Evolutionary conservation across 2,797 vertebrate genomes (phyloP).

Genomic region (Tolypeutes matacus): DNA sequence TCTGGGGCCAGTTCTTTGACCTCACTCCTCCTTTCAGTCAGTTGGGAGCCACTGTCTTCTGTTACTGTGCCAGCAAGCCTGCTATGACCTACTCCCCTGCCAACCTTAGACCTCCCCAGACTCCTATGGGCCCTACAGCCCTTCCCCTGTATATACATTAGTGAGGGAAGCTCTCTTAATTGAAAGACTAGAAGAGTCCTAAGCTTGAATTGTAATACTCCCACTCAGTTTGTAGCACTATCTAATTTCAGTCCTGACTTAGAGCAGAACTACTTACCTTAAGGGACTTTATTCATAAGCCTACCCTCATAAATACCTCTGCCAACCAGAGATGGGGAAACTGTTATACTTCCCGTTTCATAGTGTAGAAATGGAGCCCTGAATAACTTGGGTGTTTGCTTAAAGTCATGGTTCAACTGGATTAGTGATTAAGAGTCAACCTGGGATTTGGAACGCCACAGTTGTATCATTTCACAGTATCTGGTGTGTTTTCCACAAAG

Average conservation of each 20-base stretch:
- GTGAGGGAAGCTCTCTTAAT: slow-evolving; percentile 66
- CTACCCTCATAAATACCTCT: slow-evolving; percentile 60
- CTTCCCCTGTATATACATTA: slow-evolving; percentile 62
- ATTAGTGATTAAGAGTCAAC: slow-evolving; percentile 4
- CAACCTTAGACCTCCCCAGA: not conserved
- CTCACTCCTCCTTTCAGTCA: slow-evolving; percentile 52
- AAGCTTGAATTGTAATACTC: slow-evolving; percentile 69
- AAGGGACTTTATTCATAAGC: slow-evolving; percentile 65
- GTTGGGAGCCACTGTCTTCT: not conserved
- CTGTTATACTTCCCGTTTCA: slow-evolving; percentile 51
- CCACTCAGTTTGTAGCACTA: slow-evolving; percentile 71
- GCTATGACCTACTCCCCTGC: not conserved
- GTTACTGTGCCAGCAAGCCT: slow-evolving; percentile 48
- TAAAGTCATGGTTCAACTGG: slow-evolving; percentile 39
- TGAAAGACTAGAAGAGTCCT: slow-evolving; percentile 66
- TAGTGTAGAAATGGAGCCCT: slow-evolving; percentile 28
- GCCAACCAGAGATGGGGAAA: not conserved
- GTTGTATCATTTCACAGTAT: slow-evolving; percentile 17
- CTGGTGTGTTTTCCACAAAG: slow-evolving; percentile 19
- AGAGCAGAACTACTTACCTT: slow-evolving; percentile 61
- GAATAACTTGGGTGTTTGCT: not conserved
- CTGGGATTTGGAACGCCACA: not conserved
- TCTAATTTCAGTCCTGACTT: slow-evolving; percentile 72
- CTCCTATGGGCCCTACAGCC: not conserved
- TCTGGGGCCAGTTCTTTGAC: slow-evolving; percentile 18